phyloP scores from a whole-genome alignment of 2,113 vertebrate genomes.

The Centropus unirufus region DNA sequence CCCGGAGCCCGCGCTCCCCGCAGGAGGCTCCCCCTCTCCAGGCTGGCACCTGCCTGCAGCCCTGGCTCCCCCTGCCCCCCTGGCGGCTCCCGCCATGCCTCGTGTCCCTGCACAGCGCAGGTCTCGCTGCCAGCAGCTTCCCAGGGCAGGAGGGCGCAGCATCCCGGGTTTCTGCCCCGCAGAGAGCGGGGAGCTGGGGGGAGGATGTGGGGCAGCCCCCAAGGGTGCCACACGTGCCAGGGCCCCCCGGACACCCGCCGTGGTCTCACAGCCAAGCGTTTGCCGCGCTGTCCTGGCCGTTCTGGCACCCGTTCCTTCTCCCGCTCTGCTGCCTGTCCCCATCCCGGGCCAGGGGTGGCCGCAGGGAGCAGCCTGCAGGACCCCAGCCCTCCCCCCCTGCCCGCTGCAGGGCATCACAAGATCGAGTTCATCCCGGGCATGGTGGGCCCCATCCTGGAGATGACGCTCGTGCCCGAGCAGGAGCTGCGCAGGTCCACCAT shows the following conservation, averaged over 20 bases:
- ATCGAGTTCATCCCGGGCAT: slow-evolving; percentile 67
- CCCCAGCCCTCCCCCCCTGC: not conserved
- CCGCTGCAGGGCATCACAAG: slow-evolving; percentile 46
- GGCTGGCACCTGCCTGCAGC: not conserved
- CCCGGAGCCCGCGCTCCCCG: accelerated
- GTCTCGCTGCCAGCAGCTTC: accelerated
- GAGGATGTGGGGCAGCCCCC: not conserved
- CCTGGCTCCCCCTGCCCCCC: not conserved
- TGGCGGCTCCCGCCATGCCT: not conserved
- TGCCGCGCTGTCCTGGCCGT: not conserved
- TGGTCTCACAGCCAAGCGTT: not conserved
- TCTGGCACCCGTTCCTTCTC: no score
- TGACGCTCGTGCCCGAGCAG: slow-evolving; percentile 63
- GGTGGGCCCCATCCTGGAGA: slow-evolving; percentile 74
- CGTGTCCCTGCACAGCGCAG: accelerated
- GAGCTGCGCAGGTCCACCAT: slow-evolving; percentile 70
- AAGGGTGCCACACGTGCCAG: not conserved
- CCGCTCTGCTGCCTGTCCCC: no score
- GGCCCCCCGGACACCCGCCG: not conserved
- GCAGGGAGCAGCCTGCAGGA: not conserved
- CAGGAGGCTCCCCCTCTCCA: not conserved
- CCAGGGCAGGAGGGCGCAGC: not conserved
- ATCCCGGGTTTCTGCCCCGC: not conserved
- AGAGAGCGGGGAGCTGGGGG: not conserved
- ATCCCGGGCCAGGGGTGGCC: no score